phyloP scores from a whole-genome alignment of 2,797 vertebrate species.

The Hippoglossus hippoglossus region DNA sequence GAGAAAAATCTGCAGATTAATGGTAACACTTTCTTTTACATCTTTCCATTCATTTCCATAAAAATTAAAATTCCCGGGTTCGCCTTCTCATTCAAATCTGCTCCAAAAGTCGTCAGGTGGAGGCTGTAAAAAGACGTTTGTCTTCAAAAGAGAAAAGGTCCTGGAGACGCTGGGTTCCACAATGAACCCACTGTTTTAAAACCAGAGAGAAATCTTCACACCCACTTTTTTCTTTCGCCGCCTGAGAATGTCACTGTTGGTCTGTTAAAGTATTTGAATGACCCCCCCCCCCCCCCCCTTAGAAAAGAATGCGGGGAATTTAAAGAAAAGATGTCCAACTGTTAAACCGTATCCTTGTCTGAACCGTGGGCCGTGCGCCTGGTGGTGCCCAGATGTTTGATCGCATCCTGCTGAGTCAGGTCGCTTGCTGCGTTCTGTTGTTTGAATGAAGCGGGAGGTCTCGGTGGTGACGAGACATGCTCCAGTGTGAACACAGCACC shows the following conservation, averaged over 20 bases:
- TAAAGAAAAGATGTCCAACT: slow-evolving; percentile 68
- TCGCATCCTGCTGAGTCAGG: slow-evolving; percentile 42
- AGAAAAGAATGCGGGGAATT: slow-evolving; percentile 74
- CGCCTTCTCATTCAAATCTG: no score
- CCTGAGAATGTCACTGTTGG: slow-evolving; percentile 37
- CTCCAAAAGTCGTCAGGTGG: not conserved
- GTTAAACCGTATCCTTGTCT: slow-evolving; percentile 73
- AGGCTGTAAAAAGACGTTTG: slow-evolving; percentile 17
- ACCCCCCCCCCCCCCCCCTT: not conserved
- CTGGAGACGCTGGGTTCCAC: slow-evolving; percentile 7
- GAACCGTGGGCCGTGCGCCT: slow-evolving; percentile 46
- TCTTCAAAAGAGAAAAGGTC: not conserved
- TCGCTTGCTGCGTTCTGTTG: slow-evolving; percentile 34
- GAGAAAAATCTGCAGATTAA: no score
- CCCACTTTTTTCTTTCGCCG: not conserved
- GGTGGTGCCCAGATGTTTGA: slow-evolving; percentile 74
- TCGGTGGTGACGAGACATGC: slow-evolving; percentile 9
- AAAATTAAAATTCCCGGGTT: no score
- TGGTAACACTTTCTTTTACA: no score
- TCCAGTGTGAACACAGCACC: not conserved
- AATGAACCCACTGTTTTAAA: slow-evolving; percentile 26
- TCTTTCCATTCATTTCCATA: not conserved
- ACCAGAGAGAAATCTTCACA: slow-evolving; percentile 27
- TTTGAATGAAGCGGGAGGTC: slow-evolving; percentile 18
- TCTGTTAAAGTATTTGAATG: slow-evolving; percentile 63